These are phyloP conservation scores for Macrophya annulata DNA, from an alignment of 2,888 invertebrate species.

Conservation along the genomic window DNA sequence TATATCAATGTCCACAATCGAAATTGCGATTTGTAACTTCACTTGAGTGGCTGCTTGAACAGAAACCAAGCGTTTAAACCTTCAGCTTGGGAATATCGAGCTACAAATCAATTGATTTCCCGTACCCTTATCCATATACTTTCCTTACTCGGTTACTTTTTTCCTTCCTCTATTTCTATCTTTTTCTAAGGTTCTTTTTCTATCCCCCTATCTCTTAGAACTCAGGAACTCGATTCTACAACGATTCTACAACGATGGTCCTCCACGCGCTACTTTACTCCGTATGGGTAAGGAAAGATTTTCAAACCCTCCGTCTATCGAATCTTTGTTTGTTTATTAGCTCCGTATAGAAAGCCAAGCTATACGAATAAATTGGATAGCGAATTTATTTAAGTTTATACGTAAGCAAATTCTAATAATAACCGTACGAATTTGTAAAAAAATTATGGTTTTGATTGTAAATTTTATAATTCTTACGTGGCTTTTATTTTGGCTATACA, in stretches of 20 bases:
- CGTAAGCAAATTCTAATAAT: not conserved
- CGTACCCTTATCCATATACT: not conserved
- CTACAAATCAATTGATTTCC: constrained; percentile 37
- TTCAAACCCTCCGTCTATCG: constrained; percentile 17
- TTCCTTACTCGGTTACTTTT: not conserved
- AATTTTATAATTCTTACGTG: not conserved
- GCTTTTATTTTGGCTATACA: not conserved
- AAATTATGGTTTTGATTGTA: constrained; percentile 3
- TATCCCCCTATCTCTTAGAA: not conserved
- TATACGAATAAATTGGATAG: not conserved
- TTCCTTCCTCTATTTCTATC: not conserved
- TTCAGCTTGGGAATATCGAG: constrained; percentile 33
- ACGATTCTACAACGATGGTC: not conserved
- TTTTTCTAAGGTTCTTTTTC: not conserved
- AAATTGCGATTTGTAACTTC: not conserved
- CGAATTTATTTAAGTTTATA: not conserved
- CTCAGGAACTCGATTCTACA: not conserved
- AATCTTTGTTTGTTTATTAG: constrained; percentile 6
- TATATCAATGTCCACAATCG: constrained; percentile 9
- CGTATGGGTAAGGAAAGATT: not conserved
- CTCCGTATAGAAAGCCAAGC: not conserved
- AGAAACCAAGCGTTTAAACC: constrained; percentile 30
- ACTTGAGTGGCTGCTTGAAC: constrained; percentile 19
- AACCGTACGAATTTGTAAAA: not conserved
- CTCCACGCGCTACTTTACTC: not conserved